Conservation (phyloP, 64 coral and sea anemone genomes). For the Stichodactyla helianthus region DNA sequence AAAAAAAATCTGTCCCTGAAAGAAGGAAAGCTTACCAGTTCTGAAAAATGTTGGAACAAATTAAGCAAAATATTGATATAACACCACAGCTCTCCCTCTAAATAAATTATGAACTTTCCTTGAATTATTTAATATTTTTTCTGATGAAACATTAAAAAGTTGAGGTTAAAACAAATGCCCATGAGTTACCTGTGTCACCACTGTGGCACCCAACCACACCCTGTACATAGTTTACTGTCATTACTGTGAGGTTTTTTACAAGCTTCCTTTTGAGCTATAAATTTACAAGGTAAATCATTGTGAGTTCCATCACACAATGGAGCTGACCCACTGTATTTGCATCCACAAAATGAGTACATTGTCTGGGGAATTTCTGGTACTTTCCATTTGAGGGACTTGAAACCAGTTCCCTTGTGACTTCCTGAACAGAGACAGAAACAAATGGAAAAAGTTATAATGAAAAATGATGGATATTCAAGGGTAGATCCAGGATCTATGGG, state of each 20-base stretch:
- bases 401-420: constrained; percentile 45
- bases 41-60: too few species aligned
- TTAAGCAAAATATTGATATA: too few species aligned
- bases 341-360: constrained; percentile 46
- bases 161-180: neutral
- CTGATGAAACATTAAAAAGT: neutral
- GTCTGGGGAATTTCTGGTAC: constrained; percentile 46
- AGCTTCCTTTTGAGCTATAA: constrained; percentile 14
- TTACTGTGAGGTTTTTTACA: constrained; percentile 13
- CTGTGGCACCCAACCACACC: constrained; percentile 46
- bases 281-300: constrained; percentile 14
- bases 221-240: constrained; percentile 37
- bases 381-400: constrained; percentile 60
- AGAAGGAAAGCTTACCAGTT: too few species aligned
- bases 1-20: too few species aligned
- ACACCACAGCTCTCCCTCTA: too few species aligned
- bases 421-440: constrained; percentile 4
- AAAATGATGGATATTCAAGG: too few species aligned
- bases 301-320: constrained; percentile 48
- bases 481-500: too few species aligned
- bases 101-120: neutral
- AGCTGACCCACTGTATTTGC: constrained; percentile 45
- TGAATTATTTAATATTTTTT: neutral
- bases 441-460: neutral
- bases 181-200: constrained; percentile 18